A percentile compares a stretch with the other conserved stretches of the same genome.
phyloP scores from a whole-genome alignment of 2,113 vertebrate species.

The Danionella cerebrum region DNA sequence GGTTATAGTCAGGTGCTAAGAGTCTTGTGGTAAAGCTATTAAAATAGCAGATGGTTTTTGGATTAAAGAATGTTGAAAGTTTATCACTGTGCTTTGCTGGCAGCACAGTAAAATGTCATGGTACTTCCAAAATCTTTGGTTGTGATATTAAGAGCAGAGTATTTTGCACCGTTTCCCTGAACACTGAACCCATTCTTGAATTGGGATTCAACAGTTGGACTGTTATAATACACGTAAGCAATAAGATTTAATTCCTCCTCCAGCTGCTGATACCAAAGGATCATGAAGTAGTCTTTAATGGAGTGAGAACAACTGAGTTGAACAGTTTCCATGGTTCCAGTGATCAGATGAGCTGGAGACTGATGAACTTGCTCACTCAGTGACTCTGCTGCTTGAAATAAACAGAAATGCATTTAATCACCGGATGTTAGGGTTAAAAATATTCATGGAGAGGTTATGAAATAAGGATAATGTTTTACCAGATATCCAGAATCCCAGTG shows the following conservation, averaged over 20 bases:
- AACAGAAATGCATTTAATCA: not conserved
- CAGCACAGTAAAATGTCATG: slow-evolving; percentile 33
- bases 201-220: not conserved
- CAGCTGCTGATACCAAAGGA: slow-evolving; percentile 34
- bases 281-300: not conserved
- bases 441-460: not conserved
- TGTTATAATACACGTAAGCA: not conserved
- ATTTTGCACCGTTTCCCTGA: slow-evolving; percentile 10
- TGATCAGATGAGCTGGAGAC: slow-evolving; percentile 10
- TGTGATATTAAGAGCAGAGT: not conserved
- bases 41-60: slow-evolving; percentile 22
- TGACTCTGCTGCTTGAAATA: not conserved
- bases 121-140: not conserved
- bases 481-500: not conserved
- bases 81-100: slow-evolving; percentile 22
- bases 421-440: not conserved
- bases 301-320: slow-evolving; percentile 28
- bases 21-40: not conserved
- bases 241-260: slow-evolving; percentile 22
- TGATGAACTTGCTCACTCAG: slow-evolving; percentile 14
- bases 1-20: not conserved
- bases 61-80: not conserved
- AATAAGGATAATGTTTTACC: not conserved
- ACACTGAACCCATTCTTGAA: slow-evolving; percentile 7
- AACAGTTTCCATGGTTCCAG: not conserved